A percentile compares a stretch with the other conserved stretches of the same genome.
Conservation (phyloP, 2,888 invertebrate species). For the Galeopsomyia nigrocyanea region DNA sequence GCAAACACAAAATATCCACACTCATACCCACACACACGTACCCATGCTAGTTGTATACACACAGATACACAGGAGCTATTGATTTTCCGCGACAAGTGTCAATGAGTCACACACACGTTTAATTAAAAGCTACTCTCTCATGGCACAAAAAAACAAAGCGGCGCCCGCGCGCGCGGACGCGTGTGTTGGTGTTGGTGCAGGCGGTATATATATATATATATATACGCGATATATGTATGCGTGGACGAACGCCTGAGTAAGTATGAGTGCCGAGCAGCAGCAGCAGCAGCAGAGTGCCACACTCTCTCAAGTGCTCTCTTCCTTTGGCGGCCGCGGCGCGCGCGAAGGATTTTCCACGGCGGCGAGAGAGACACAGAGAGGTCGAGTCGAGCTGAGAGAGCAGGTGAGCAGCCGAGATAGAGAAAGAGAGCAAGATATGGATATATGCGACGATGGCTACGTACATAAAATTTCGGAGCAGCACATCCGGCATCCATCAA, state of each 20-base stretch:
- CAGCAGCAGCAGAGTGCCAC: no score
- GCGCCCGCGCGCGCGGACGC: not conserved
- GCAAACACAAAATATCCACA: conserved; percentile 20
- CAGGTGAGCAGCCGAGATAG: not conserved
- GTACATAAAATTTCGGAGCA: no score
- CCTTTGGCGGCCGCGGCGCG: no score
- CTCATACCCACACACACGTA: no score
- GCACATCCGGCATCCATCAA: no score
- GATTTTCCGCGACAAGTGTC: conserved; percentile 31
- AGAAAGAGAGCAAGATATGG: not conserved
- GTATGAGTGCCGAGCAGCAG: no score
- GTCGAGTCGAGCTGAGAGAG: not conserved
- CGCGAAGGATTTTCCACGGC: no score
- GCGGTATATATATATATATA: not conserved
- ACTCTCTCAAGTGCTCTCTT: no score
- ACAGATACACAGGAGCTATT: conserved; percentile 16
- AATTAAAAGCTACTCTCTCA: no score
- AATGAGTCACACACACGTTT: conserved; percentile 36
- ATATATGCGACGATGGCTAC: no score
- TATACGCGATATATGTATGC: not conserved
- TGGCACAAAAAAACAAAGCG: conserved; percentile 10
- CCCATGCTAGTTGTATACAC: no score
- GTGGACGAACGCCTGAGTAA: not conserved
- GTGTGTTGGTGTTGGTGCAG: not conserved
- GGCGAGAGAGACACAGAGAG: not conserved